Base-by-base conservation (phyloP, 2,797 vertebrate genomes). In the Trematomus bernacchii region DNA sequence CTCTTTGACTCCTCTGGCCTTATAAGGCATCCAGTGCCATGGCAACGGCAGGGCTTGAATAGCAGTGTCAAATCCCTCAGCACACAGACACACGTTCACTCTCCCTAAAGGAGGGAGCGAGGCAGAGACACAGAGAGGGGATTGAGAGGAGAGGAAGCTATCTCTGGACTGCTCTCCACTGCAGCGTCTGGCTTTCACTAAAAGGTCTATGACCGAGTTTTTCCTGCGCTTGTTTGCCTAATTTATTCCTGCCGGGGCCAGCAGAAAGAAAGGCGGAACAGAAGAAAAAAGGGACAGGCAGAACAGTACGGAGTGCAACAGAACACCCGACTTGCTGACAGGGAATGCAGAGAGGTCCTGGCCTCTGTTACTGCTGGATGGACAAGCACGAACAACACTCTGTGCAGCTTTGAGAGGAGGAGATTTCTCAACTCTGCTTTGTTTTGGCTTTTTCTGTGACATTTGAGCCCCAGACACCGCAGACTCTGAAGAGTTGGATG, bases 1-100 rank as follows among this genome's bases (percentile, higher is more conserved):
- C 95, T 96, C 95, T 94, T 95, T 96, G 96, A 96, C 96, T 96
- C 95, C 89, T 80, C 93, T 94, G 94, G 92, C 96, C 96, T 96
- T 97, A 96, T 97, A 97, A 96, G 96, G 96, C 92, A 95, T 93
- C 84, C 91, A 76, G 94, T 75, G 88, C 94, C 96, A 94, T 96
- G 95, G 96, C 94, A 97, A 97, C 96, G 86, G 88, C 88, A 92
- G 94, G 93, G 95, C 94, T 96, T 96, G 94, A 95, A 96, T 96
- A 96, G 95, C 95, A 96, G 95, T 96, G 95, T 96, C 95, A 96
- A 96, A 96, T 96, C 95, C 94, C 94, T 95, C 89, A 94, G 94
- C 95, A 94, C 92, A 95, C 94, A 95, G 88, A 94, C 94, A 88
- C 93, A 92, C 92, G 91, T 92, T 92, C 90, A 78, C 89, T 87